These are phyloP conservation scores for Macquaria australasica DNA, from an alignment of 2,113 vertebrate species.

Conservation along the genomic window DNA sequence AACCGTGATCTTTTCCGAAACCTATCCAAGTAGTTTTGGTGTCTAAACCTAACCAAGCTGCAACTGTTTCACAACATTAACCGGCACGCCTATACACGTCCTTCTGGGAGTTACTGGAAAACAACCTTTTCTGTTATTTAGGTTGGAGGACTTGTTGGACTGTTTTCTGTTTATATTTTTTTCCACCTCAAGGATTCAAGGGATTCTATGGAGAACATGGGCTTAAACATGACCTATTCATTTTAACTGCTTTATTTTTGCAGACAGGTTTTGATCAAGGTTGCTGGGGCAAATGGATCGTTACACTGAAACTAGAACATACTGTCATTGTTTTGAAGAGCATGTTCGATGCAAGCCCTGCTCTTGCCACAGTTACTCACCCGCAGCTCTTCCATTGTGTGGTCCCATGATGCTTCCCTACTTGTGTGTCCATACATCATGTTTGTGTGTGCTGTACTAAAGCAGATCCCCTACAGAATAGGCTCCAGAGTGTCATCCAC, in stretches of 20 bases:
- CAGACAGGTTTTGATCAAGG: constrained; percentile 55
- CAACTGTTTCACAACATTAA: too few relatives aligned
- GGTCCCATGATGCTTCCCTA: constrained; percentile 77
- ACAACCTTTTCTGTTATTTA: too few relatives aligned
- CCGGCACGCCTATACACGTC: too few relatives aligned
- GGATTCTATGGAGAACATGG: neutral
- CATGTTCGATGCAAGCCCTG: constrained; percentile 50
- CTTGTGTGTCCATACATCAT: constrained; percentile 82
- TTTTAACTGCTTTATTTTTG: constrained; percentile 35
- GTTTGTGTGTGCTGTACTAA: constrained; percentile 70
- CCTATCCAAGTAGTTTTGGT: too few relatives aligned
- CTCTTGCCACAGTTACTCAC: constrained; percentile 65
- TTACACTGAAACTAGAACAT: constrained; percentile 73
- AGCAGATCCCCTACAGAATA: constrained; percentile 78
- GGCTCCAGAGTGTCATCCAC: constrained; percentile 76
- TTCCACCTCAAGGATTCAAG: neutral
- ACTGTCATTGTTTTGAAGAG: constrained; percentile 73
- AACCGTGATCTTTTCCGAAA: too few relatives aligned
- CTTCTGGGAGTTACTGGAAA: too few relatives aligned
- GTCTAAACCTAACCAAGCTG: too few relatives aligned
- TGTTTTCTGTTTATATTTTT: neutral
- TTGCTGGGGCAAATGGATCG: constrained; percentile 62
- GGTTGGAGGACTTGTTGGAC: too few relatives aligned
- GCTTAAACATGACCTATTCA: neutral
- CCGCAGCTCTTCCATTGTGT: constrained; percentile 61